Conservation (phyloP, 2,797 vertebrate genomes). For the Ctenochaetus hawaiiensis region DNA sequence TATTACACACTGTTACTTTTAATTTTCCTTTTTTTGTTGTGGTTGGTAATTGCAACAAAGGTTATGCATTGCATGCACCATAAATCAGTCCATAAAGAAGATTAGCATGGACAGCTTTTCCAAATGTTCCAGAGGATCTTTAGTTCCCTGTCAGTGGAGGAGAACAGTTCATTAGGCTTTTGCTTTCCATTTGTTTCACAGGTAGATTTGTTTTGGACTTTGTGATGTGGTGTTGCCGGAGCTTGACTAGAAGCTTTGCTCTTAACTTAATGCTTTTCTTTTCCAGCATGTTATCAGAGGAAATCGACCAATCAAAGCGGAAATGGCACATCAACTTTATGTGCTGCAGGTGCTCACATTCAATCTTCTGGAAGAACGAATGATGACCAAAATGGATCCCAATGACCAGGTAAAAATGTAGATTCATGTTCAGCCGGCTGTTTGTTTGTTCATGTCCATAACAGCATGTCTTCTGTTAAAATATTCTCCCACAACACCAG, state of each 20-base stretch:
- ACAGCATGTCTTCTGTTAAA: too few species aligned
- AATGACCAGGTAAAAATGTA: constrained; percentile 90
- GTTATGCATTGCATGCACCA: background rate
- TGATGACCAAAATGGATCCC: constrained; percentile 99
- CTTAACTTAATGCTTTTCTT: constrained; percentile 1
- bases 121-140: background rate
- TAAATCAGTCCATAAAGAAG: background rate
- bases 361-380: constrained; percentile 97
- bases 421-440: background rate
- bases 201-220: background rate
- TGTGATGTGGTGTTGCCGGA: background rate
- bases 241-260: background rate
- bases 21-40: background rate
- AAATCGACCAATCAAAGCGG: constrained; percentile 97
- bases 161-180: background rate
- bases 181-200: background rate
- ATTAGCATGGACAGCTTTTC: background rate
- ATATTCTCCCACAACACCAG: background rate
- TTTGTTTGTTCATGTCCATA: too few species aligned
- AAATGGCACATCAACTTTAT: constrained; percentile 99
- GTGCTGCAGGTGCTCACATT: constrained; percentile 98
- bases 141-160: background rate
- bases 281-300: constrained; percentile 95
- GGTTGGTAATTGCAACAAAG: constrained; percentile 6
- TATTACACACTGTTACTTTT: background rate